These are phyloP conservation scores for Lymantria dispar DNA, from an alignment of 2,888 invertebrate genomes.

Conservation along the genomic window DNA sequence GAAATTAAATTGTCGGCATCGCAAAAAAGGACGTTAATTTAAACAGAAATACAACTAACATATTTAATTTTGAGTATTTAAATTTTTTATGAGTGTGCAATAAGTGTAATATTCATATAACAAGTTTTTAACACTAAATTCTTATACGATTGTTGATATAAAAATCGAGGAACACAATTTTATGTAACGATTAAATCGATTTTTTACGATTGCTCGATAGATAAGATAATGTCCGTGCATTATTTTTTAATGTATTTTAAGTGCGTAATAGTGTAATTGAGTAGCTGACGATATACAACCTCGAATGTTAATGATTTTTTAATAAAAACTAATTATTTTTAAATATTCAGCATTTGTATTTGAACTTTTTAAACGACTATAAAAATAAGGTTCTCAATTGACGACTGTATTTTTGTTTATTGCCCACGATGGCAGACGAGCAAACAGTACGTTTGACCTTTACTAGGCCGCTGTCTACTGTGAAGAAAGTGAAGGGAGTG, in stretches of 20 bases:
- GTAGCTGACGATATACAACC: slow-evolving; percentile 15
- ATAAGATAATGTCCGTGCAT: slow-evolving; percentile 25
- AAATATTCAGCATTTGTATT: too few species aligned
- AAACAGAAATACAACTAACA: slow-evolving; percentile 25
- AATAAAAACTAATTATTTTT: too few species aligned
- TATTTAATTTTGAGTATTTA: slow-evolving; percentile 26
- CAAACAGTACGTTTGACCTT: too few species aligned
- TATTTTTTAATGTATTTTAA: slow-evolving; percentile 27
- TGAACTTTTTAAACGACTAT: too few species aligned
- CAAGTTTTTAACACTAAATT: slow-evolving; percentile 30
- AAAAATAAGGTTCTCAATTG: too few species aligned
- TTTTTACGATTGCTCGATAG: slow-evolving; percentile 34
- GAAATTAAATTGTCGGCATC: slow-evolving; percentile 27
- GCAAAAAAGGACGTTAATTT: slow-evolving; percentile 22
- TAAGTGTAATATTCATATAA: slow-evolving; percentile 36
- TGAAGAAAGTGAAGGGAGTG: too few species aligned
- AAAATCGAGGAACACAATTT: slow-evolving; percentile 23
- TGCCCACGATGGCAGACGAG: too few species aligned
- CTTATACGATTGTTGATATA: slow-evolving; percentile 19
- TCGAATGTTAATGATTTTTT: not conserved
- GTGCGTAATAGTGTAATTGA: slow-evolving; percentile 33
- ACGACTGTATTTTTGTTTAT: too few species aligned
- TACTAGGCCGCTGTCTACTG: too few species aligned
- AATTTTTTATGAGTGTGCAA: slow-evolving; percentile 32
- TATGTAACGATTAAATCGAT: slow-evolving; percentile 31